These are phyloP conservation scores for Andrena fulva DNA, from an alignment of 2,888 invertebrate species.

Conservation along the genomic window DNA sequence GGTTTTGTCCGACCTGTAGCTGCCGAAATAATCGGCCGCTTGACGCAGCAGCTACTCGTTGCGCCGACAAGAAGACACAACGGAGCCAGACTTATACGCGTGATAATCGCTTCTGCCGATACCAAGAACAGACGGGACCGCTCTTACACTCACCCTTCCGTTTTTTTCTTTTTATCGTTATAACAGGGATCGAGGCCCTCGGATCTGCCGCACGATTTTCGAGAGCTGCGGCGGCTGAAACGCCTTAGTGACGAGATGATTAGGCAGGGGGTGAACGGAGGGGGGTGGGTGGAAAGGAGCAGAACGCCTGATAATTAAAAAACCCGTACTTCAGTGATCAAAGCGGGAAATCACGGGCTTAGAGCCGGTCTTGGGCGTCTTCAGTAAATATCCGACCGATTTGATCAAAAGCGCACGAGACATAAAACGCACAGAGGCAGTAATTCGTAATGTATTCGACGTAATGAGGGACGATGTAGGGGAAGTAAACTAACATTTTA, in stretches of 20 bases:
- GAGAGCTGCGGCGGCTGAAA: conserved; percentile 27
- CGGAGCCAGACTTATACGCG: conserved; percentile 4
- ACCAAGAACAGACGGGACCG: conserved; percentile 23
- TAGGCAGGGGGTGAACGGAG: conserved; percentile 37
- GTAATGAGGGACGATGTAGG: conserved; percentile 18
- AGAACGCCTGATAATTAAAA: conserved; percentile 45
- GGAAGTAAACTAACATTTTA: conserved; percentile 16
- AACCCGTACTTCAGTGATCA: conserved; percentile 22
- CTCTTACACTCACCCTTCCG: conserved; percentile 3
- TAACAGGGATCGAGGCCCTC: conserved; percentile 14
- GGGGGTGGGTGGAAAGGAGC: conserved; percentile 13
- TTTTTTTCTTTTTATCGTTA: conserved; percentile 36
- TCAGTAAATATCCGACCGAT: conserved; percentile 31
- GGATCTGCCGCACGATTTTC: conserved; percentile 30
- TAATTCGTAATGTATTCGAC: conserved; percentile 24
- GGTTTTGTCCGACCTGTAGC: neutral
- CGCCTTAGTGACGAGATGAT: conserved; percentile 48
- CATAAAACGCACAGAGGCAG: neutral
- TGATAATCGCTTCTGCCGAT: conserved; percentile 42
- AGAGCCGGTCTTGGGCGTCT: neutral
- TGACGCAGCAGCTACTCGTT: conserved; percentile 28
- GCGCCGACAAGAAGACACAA: conserved; percentile 17
- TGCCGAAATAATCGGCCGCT: conserved; percentile 44
- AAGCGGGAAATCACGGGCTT: conserved; percentile 13
- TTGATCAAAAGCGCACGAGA: conserved; percentile 41